A percentile compares a stretch with the other conserved stretches of the same genome.
Conservation (phyloP, 2,888 invertebrate genomes). For the Diadegma fenestrale region DNA sequence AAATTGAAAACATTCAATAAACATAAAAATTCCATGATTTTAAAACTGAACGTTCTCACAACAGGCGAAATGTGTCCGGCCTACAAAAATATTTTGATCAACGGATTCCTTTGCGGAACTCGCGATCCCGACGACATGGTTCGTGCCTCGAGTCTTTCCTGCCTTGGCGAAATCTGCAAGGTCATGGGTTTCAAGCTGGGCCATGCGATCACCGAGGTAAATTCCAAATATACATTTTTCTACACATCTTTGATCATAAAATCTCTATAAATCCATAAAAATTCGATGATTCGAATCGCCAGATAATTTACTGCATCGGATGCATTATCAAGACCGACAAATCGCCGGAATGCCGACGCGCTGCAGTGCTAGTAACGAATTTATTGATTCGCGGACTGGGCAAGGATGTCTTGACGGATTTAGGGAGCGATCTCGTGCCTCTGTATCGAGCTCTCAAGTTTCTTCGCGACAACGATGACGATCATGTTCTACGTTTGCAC, state of each 20-base stretch:
- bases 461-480: slow-evolving; percentile 89
- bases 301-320: slow-evolving; percentile 91
- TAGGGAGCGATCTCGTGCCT: slow-evolving; percentile 89
- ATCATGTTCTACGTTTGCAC: slow-evolving; percentile 89
- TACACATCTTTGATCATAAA: neutral
- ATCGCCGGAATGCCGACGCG: slow-evolving; percentile 90
- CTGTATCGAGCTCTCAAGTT: slow-evolving; percentile 90
- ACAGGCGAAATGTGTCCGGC: slow-evolving; percentile 90
- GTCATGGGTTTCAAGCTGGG: slow-evolving; percentile 91
- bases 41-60: slow-evolving; percentile 63
- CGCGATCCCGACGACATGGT: slow-evolving; percentile 91
- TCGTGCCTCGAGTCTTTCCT: slow-evolving; percentile 93
- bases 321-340: slow-evolving; percentile 90
- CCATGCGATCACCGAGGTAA: slow-evolving; percentile 90
- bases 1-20: slow-evolving; percentile 66
- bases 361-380: slow-evolving; percentile 92
- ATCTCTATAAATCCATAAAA: neutral
- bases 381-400: slow-evolving; percentile 91
- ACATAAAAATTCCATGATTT: neutral
- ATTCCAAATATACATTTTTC: neutral
- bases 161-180: slow-evolving; percentile 92
- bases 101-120: slow-evolving; percentile 90
- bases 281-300: slow-evolving; percentile 74
- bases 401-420: slow-evolving; percentile 88
- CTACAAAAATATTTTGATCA: slow-evolving; percentile 89